phyloP scores from a whole-genome alignment of 1,140 invertebrate genomes.

The Pemphigus obesinymphae region DNA sequence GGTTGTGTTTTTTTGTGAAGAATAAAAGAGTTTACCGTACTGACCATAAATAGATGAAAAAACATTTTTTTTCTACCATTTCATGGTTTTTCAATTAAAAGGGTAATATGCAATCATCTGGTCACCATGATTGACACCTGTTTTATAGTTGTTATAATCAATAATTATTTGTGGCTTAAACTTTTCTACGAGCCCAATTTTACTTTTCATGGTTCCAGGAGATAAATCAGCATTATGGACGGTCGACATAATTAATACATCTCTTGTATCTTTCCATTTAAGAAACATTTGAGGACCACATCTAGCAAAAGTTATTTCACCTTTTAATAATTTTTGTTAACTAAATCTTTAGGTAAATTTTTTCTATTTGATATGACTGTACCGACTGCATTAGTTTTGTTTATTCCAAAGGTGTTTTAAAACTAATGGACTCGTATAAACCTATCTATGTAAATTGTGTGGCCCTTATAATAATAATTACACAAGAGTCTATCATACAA shows the following conservation, averaged over 20 bases:
- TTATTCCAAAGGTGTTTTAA: conserved; percentile 43
- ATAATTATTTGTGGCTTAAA: not conserved
- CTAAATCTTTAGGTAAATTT: conserved; percentile 43
- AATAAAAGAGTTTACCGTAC: not conserved
- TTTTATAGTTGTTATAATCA: conserved; percentile 3
- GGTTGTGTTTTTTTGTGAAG: too few species aligned
- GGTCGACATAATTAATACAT: conserved; percentile 46
- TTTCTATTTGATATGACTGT: conserved; percentile 44
- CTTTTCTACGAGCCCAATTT: conserved; percentile 43
- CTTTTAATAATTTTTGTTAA: conserved; percentile 44
- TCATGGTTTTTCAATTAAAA: not conserved
- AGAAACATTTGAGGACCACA: conserved; percentile 20
- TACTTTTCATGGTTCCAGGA: conserved; percentile 43
- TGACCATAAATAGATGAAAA: conserved; percentile 1
- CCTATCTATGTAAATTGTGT: not conserved
- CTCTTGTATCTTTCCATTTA: conserved; percentile 46
- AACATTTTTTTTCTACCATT: conserved; percentile 17
- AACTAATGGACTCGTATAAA: conserved; percentile 44
- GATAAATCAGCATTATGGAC: conserved; percentile 44
- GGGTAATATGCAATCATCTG: not conserved
- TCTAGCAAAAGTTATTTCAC: conserved; percentile 44
- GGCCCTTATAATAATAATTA: conserved; percentile 9
- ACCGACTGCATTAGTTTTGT: conserved; percentile 44
- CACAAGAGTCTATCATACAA: not conserved
- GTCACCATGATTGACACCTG: not conserved